phyloP scores from a whole-genome alignment of 2,797 vertebrate species.

The Erethizon dorsatum region DNA sequence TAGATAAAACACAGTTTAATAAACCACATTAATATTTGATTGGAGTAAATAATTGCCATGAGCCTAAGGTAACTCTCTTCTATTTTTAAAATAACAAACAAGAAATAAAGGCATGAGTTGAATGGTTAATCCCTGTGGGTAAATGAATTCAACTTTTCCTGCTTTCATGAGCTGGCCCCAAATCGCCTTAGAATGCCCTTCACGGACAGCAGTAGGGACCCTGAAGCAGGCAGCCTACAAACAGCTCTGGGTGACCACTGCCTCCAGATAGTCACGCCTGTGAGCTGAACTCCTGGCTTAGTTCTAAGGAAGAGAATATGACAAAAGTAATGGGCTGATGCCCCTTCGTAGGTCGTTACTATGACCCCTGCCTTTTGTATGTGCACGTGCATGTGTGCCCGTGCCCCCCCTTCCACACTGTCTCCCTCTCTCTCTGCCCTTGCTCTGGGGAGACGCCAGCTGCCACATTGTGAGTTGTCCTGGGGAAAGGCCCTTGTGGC shows the following conservation, averaged over 20 bases:
- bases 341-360: neutral
- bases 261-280: neutral
- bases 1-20: conserved; percentile 37
- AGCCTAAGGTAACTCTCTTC: conserved; percentile 22
- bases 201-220: neutral
- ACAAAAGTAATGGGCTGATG: neutral
- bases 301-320: neutral
- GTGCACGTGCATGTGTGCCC: neutral
- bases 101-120: neutral
- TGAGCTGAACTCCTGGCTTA: neutral
- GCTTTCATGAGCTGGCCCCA: neutral
- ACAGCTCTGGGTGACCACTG: neutral
- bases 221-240: neutral
- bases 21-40: conserved; percentile 27
- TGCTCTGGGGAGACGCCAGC: neutral
- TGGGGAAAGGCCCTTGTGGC: neutral
- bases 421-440: neutral
- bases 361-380: neutral
- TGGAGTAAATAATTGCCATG: conserved; percentile 25
- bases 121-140: neutral
- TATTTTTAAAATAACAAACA: conserved; percentile 55
- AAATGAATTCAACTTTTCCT: neutral
- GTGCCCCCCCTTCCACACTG: too few relatives aligned
- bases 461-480: neutral
- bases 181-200: neutral